Evolutionary conservation across 2,888 invertebrate species (phyloP).

Genomic region (Drosophila eohydei): DNA sequence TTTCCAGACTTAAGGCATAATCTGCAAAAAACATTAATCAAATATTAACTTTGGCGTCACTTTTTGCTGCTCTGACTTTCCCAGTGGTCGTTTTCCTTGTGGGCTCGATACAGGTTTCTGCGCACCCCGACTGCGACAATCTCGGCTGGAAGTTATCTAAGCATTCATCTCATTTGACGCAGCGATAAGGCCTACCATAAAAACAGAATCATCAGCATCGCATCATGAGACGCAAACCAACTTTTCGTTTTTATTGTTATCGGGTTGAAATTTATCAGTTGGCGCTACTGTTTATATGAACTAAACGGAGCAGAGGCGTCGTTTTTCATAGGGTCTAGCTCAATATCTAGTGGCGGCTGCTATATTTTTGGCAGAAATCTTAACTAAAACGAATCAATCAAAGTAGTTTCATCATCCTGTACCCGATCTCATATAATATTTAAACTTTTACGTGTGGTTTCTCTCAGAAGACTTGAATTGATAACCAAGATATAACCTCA

Average conservation of each 20-base stretch:
- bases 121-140: slow-evolving; percentile 64
- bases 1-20: slow-evolving; percentile 19
- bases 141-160: slow-evolving; percentile 61
- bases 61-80: slow-evolving; percentile 33
- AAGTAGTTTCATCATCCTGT: background rate
- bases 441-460: background rate
- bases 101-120: slow-evolving; percentile 16
- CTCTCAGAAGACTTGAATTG: background rate
- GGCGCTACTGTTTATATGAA: slow-evolving; percentile 46
- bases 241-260: slow-evolving; percentile 29
- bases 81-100: slow-evolving; percentile 23
- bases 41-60: slow-evolving; percentile 48
- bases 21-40: slow-evolving; percentile 26
- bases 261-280: slow-evolving; percentile 50
- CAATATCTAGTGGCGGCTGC: background rate
- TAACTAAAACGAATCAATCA: background rate
- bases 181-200: slow-evolving; percentile 60
- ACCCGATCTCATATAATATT: background rate
- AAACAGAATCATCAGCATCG: slow-evolving; percentile 49
- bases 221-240: slow-evolving; percentile 33
- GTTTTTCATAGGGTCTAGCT: slow-evolving; percentile 13
- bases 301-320: slow-evolving; percentile 23
- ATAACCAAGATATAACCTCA: background rate
- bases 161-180: slow-evolving; percentile 63
- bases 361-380: background rate